Conservation (phyloP, 2,797 vertebrate genomes). For the Anableps anableps region DNA sequence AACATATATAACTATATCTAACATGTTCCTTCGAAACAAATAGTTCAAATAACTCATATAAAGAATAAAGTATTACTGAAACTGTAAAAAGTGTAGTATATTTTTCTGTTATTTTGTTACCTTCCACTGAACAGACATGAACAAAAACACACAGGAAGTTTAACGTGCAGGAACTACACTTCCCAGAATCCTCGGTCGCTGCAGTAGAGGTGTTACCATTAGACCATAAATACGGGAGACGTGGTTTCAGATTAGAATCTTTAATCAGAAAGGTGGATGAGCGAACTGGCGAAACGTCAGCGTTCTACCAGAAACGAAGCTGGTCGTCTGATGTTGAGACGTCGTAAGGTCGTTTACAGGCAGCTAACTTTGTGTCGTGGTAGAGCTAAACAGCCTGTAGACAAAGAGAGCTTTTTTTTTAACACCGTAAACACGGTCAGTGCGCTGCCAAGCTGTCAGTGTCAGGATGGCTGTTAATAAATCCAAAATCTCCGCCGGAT, state of each 20-base stretch:
- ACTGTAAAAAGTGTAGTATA: not conserved
- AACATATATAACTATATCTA: not conserved
- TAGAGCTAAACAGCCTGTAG: not conserved
- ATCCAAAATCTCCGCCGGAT: slow-evolving; percentile 50
- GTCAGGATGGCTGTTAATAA: slow-evolving; percentile 58
- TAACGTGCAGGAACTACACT: slow-evolving; percentile 11
- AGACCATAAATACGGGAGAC: slow-evolving; percentile 19
- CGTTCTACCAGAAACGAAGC: not conserved
- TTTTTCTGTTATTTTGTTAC: not conserved
- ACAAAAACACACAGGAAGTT: not conserved
- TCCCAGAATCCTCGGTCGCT: slow-evolving; percentile 46
- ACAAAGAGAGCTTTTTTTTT: not conserved
- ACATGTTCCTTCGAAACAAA: not conserved
- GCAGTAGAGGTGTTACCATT: not conserved
- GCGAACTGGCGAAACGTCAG: not conserved
- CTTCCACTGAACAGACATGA: not conserved
- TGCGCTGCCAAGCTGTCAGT: not conserved
- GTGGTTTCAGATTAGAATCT: not conserved
- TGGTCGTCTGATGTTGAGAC: not conserved
- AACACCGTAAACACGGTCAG: not conserved
- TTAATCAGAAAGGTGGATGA: not conserved
- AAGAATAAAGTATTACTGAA: not conserved
- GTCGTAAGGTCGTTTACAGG: rapidly evolving
- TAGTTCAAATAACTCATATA: not conserved
- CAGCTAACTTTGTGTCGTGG: not conserved